Percentiles rank a stretch among this genome's conserved stretches.
These are phyloP conservation scores for Pygathrix nemaeus DNA, from an alignment of 2,113 vertebrate species.

Conservation along the genomic window DNA sequence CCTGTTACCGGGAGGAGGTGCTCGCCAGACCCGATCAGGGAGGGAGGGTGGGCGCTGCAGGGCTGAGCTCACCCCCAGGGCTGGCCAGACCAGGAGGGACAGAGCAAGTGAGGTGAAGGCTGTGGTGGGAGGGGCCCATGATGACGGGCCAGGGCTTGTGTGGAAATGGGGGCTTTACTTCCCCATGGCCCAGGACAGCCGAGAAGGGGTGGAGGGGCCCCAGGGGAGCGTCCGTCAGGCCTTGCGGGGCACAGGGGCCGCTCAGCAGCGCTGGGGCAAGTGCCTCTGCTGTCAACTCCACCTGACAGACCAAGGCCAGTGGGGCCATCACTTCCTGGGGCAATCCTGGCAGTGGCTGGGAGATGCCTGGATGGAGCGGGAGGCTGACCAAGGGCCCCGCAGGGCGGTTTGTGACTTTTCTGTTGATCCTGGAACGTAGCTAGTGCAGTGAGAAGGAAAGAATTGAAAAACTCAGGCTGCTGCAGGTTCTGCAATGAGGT, in stretches of 20 bases:
- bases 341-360: too few relatives aligned
- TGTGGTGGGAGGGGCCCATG: background rate
- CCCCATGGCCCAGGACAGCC: background rate
- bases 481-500: background rate
- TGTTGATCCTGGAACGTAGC: too few relatives aligned
- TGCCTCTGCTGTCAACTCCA: background rate
- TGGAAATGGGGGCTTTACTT: too few relatives aligned
- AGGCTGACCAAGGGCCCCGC: background rate
- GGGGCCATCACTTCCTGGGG: background rate
- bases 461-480: too few relatives aligned
- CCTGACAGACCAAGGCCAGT: background rate
- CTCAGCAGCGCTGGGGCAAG: background rate
- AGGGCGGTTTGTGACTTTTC: too few relatives aligned
- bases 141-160: background rate
- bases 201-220: too few relatives aligned
- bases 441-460: too few relatives aligned
- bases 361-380: background rate
- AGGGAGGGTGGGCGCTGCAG: background rate
- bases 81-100: background rate
- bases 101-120: background rate
- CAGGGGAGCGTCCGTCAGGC: too few relatives aligned
- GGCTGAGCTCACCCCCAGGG: background rate
- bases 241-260: too few relatives aligned
- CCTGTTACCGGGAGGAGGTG: background rate
- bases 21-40: background rate